phyloP scores from a whole-genome alignment of 1,140 invertebrate genomes.

The Drosophila kohkoa region DNA sequence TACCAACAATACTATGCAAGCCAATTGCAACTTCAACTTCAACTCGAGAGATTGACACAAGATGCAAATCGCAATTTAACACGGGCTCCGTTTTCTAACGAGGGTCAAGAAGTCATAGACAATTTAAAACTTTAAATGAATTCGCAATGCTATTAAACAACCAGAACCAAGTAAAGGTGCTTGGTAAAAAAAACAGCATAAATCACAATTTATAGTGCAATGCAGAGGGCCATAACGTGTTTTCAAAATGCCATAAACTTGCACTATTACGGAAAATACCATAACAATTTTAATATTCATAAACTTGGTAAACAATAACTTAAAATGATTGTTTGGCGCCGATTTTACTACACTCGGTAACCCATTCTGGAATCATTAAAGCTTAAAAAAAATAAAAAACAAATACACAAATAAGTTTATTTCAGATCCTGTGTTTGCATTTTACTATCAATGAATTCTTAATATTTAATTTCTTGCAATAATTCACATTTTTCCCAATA shows the following conservation, averaged over 20 bases:
- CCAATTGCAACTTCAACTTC: constrained; percentile 53
- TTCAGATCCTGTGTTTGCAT: no score
- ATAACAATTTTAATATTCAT: constrained; percentile 45
- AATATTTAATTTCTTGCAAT: no score
- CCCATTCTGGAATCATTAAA: neutral
- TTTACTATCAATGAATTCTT: no score
- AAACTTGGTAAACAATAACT: constrained; percentile 18
- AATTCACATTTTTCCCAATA: no score
- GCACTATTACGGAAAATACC: constrained; percentile 48
- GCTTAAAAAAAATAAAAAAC: no score
- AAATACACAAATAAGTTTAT: no score
- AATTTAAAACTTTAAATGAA: constrained; percentile 33
- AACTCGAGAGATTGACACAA: constrained; percentile 55
- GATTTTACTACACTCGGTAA: neutral
- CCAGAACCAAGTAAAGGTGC: constrained; percentile 36
- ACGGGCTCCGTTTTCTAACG: constrained; percentile 36
- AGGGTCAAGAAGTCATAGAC: constrained; percentile 68
- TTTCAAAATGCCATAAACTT: constrained; percentile 60
- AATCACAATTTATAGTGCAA: constrained; percentile 61
- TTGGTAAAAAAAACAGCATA: constrained; percentile 41
- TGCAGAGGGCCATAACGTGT: constrained; percentile 47
- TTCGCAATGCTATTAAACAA: constrained; percentile 25
- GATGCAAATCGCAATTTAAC: constrained; percentile 53
- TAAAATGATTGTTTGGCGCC: neutral
- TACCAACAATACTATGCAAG: neutral